Conservation (phyloP, 2,888 invertebrate genomes). For the Hydrotaea diabolus region DNA sequence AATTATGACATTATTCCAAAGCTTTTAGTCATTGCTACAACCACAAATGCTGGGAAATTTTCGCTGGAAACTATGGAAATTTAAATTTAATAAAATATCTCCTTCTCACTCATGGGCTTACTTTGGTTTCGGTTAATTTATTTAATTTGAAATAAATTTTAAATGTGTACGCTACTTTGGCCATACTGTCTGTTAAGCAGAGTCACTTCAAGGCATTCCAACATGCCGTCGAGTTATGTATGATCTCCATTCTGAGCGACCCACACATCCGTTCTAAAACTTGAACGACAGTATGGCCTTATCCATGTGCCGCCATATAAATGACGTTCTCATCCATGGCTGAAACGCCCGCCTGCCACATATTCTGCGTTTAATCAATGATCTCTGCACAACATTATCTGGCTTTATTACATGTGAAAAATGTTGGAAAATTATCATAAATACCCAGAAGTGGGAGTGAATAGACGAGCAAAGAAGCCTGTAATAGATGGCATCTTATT, state of each 20-base stretch:
- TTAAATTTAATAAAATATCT: slow-evolving; percentile 45
- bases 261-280: slow-evolving; percentile 36
- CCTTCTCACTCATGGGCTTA: background rate
- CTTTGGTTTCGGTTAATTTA: slow-evolving; percentile 11
- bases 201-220: background rate
- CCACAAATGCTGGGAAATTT: slow-evolving; percentile 1
- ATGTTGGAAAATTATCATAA: too few species aligned
- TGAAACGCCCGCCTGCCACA: too few species aligned
- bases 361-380: too few species aligned
- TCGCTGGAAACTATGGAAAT: slow-evolving; percentile 26
- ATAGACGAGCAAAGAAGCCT: too few species aligned
- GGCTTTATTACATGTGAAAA: too few species aligned
- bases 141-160: slow-evolving; percentile 21
- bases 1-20: slow-evolving; percentile 51
- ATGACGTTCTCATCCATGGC: too few species aligned
- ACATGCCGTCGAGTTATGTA: slow-evolving; percentile 22
- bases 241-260: slow-evolving; percentile 12
- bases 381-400: too few species aligned
- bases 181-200: slow-evolving; percentile 5
- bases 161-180: slow-evolving; percentile 9
- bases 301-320: too few species aligned
- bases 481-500: too few species aligned
- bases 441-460: too few species aligned
- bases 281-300: background rate
- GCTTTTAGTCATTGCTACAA: slow-evolving; percentile 20